phyloP scores from a whole-genome alignment of 2,797 vertebrate species.

The Sebastes itinus region DNA sequence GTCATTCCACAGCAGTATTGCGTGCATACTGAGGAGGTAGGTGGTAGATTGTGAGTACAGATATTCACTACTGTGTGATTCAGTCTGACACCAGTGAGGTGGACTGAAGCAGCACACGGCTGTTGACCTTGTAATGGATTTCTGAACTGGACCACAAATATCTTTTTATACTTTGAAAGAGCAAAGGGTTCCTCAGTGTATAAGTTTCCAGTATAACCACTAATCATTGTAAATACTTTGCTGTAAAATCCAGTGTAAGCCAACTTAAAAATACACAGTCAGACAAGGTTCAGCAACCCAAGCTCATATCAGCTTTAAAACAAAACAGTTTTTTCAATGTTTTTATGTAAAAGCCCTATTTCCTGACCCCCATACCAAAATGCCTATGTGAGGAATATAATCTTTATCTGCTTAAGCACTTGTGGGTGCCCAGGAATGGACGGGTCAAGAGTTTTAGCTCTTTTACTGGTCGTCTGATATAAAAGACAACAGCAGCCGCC shows the following conservation, averaged over 20 bases:
- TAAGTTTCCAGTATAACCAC: slow-evolving; percentile 7
- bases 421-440: slow-evolving; percentile 49
- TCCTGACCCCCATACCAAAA: slow-evolving; percentile 51
- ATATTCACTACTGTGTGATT: slow-evolving; percentile 36
- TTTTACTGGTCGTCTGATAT: slow-evolving; percentile 48
- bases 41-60: slow-evolving; percentile 36
- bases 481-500: slow-evolving; percentile 39
- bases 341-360: slow-evolving; percentile 62
- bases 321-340: slow-evolving; percentile 25
- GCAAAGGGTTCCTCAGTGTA: not conserved
- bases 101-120: slow-evolving; percentile 4
- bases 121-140: slow-evolving; percentile 37
- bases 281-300: slow-evolving; percentile 26
- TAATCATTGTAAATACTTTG: slow-evolving; percentile 9
- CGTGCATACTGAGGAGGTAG: slow-evolving; percentile 15
- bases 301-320: slow-evolving; percentile 40
- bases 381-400: slow-evolving; percentile 55
- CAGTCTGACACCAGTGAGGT: slow-evolving; percentile 13
- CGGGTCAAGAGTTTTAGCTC: slow-evolving; percentile 61
- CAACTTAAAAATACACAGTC: slow-evolving; percentile 26
- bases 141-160: slow-evolving; percentile 21
- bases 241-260: slow-evolving; percentile 19
- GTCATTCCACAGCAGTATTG: slow-evolving; percentile 12
- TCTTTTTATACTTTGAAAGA: slow-evolving; percentile 8
- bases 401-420: slow-evolving; percentile 70